phyloP scores from a whole-genome alignment of 2,113 vertebrate genomes.

The Okapia johnstoni region DNA sequence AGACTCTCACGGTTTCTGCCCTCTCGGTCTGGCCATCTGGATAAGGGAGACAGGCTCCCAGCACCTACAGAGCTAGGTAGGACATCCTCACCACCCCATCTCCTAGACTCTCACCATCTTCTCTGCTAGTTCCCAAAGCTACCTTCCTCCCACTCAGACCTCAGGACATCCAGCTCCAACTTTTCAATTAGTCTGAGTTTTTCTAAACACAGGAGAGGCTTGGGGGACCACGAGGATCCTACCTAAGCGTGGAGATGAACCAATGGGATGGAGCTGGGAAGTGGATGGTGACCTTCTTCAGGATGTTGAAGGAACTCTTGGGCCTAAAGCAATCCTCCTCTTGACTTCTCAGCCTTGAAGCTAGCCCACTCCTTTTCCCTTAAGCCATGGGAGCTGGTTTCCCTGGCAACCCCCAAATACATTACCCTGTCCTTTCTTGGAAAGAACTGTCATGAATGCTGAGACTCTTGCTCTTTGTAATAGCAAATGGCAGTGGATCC shows the following conservation, averaged over 20 bases:
- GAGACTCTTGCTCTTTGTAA: not conserved
- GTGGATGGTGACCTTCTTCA: too few relatives aligned
- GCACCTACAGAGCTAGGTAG: not conserved
- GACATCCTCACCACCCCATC: too few relatives aligned
- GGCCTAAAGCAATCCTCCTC: not conserved
- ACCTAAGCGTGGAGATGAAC: not conserved
- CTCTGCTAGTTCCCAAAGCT: not conserved
- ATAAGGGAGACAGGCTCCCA: not conserved
- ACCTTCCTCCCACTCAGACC: too few relatives aligned
- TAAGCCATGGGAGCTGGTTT: not conserved
- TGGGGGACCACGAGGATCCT: not conserved
- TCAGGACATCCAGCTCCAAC: not conserved
- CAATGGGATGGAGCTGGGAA: not conserved
- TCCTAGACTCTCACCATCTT: not conserved
- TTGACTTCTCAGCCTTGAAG: not conserved
- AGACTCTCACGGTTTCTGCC: not conserved
- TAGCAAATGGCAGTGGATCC: not conserved
- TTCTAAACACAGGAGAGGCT: not conserved
- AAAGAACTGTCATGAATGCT: not conserved
- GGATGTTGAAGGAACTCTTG: not conserved
- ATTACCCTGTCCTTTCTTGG: not conserved
- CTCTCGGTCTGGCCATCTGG: not conserved
- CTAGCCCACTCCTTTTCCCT: not conserved
- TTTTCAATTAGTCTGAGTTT: not conserved
- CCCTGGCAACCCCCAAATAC: not conserved